Conservation (phyloP, 2,797 vertebrate species). For the Ptychadena robeensis region DNA sequence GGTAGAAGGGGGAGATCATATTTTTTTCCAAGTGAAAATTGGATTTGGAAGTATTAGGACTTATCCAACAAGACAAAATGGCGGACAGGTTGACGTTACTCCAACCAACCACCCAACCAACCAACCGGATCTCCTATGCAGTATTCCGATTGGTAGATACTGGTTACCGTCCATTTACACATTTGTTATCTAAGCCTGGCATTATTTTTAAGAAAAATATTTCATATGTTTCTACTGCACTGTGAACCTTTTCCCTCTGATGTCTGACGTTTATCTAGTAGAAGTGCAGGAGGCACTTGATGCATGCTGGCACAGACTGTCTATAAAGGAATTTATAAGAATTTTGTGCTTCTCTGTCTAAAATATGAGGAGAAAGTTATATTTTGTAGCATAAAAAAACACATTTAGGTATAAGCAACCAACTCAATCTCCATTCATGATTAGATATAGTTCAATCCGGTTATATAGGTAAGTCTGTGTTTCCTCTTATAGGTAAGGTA, state of each 20-base stretch:
- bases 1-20: not conserved
- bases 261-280: slow-evolving; percentile 89
- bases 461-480: too few species aligned
- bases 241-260: slow-evolving; percentile 78
- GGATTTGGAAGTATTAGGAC: not conserved
- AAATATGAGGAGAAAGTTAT: slow-evolving; percentile 66
- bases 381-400: not conserved
- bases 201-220: not conserved
- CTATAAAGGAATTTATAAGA: slow-evolving; percentile 75
- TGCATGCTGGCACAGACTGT: slow-evolving; percentile 86
- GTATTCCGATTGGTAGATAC: not conserved
- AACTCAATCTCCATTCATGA: not conserved
- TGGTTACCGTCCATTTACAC: not conserved
- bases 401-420: not conserved
- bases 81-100: not conserved
- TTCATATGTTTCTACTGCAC: slow-evolving; percentile 13
- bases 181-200: not conserved
- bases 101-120: not conserved
- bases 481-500: too few species aligned
- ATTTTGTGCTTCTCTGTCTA: slow-evolving; percentile 80
- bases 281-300: slow-evolving; percentile 92
- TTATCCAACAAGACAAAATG: not conserved
- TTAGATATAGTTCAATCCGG: too few species aligned
- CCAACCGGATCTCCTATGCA: too few species aligned
- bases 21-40: not conserved